These are phyloP conservation scores for Anoplius nigerrimus DNA, from an alignment of 2,888 invertebrate species.

Conservation along the genomic window DNA sequence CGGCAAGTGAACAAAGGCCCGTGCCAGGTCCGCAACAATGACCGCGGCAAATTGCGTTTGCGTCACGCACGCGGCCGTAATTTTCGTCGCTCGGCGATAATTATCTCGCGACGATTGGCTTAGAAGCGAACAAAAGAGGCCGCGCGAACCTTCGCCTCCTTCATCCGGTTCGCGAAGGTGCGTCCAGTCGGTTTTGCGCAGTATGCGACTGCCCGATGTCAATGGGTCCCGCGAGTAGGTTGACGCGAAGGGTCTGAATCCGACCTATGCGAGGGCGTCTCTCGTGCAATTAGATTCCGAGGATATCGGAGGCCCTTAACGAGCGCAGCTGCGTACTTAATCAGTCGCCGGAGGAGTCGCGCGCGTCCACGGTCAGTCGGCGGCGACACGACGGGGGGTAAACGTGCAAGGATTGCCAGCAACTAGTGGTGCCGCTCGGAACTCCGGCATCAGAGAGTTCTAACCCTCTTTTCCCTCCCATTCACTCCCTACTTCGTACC, in stretches of 20 bases:
- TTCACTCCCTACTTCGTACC: slow-evolving; percentile 41
- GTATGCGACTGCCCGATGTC: too few relatives aligned
- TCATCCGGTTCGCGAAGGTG: too few relatives aligned
- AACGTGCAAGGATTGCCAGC: slow-evolving; percentile 41
- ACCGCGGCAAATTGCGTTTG: too few relatives aligned
- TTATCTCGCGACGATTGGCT: too few relatives aligned
- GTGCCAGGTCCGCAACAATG: not conserved
- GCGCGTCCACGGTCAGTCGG: not conserved
- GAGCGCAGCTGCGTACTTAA: slow-evolving; percentile 5
- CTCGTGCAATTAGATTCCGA: not conserved
- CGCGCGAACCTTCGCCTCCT: too few relatives aligned
- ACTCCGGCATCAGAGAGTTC: slow-evolving; percentile 26
- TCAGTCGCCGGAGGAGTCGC: not conserved
- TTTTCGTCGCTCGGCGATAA: too few relatives aligned
- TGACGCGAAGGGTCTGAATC: too few relatives aligned
- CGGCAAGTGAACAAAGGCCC: not conserved
- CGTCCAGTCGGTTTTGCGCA: too few relatives aligned
- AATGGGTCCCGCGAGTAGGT: too few relatives aligned
- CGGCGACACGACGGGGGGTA: not conserved
- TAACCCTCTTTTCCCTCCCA: slow-evolving; percentile 35
- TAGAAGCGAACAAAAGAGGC: too few relatives aligned
- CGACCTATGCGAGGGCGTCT: too few relatives aligned
- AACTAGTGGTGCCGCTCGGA: slow-evolving; percentile 58
- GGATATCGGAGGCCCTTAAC: not conserved
- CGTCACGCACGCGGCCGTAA: too few relatives aligned